A percentile compares a stretch with the other conserved stretches of the same genome.
phyloP scores from a whole-genome alignment of 2,797 vertebrate species.

The Austrolebias charrua region DNA sequence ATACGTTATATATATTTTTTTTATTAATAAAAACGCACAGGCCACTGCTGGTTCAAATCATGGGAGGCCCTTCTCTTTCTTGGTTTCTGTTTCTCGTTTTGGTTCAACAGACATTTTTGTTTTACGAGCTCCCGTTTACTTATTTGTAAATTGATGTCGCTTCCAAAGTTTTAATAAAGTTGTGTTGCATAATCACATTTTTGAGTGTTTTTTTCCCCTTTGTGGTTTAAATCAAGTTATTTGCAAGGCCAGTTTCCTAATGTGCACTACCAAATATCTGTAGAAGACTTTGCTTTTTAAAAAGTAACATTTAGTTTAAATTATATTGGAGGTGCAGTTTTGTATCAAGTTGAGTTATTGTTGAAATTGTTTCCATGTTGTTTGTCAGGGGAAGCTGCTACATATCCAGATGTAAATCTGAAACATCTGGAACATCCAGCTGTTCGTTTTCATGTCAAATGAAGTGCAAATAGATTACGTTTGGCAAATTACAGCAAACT shows the following conservation, averaged over 20 bases:
- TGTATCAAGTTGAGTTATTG: too few relatives aligned
- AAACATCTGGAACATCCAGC: too few relatives aligned
- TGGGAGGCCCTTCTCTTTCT: constrained; percentile 56
- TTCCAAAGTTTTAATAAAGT: constrained; percentile 86
- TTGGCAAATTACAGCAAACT: too few relatives aligned
- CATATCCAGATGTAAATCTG: neutral
- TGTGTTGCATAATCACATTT: constrained; percentile 78
- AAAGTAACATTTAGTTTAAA: neutral
- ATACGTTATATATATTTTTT: constrained; percentile 80
- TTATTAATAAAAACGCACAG: constrained; percentile 78
- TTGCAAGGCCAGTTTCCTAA: neutral
- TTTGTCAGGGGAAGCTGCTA: neutral
- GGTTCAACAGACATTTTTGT: constrained; percentile 68
- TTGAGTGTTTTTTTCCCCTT: constrained; percentile 9
- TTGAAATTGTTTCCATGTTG: neutral
- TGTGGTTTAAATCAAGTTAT: neutral
- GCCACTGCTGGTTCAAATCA: constrained; percentile 77
- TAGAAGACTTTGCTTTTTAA: neutral
- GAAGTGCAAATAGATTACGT: too few relatives aligned
- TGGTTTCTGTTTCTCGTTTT: constrained; percentile 70
- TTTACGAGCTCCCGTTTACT: constrained; percentile 73
- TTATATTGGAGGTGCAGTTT: neutral
- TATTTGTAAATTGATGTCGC: constrained; percentile 83
- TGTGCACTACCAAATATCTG: neutral
- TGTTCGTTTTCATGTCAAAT: too few relatives aligned